Base-by-base conservation (phyloP, 2,113 vertebrate species). In the Aegithalos caudatus region DNA sequence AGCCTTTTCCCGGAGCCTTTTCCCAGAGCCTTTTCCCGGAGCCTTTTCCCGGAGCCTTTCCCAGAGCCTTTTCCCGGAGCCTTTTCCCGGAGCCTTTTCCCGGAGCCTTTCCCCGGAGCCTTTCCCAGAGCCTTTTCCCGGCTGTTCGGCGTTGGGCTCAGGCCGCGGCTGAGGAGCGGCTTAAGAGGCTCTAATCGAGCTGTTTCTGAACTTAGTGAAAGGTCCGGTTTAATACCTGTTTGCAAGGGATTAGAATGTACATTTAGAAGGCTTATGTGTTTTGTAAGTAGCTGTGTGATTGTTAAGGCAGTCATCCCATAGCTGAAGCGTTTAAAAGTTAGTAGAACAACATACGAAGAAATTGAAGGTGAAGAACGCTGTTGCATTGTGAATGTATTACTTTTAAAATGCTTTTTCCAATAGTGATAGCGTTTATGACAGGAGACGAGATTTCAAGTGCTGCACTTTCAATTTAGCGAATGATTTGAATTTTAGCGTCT, bases 301-400 rank as follows among this genome's bases (percentile, higher is more conserved):
- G 17, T 27, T 77, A 35, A 47, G 44, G 8, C 5, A 18, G 31
- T 14, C 7, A 2, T 40, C 29, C 57, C 4, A 1, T 15, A 25
- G 20, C n/a, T 29, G 28, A 48, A 74, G 22, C 12, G 11, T 45
- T 73, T 66, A 21, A 24, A 71, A 91, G 40, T 71, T 81, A 33
- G 28, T 20, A 33, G 6, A 50, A 27, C 13, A 37, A 4, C 0
- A 8, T 9, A 33, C 23, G 10, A 7, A 28, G 28, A 60, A 31
- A 27, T 2, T 22, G 13, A 14, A 42, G 10, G 13, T 40, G 25
- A 47, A 57, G 53, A 50, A 42, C 13, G 11, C 11, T 12, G 6
- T 31, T 70, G 29, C 0, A 0, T 37, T 69, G 7, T 20, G 14
- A 23, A 4, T 13, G 4, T 15, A 1, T 61, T 27, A 0, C 11